A percentile compares a stretch with the other conserved stretches of the same genome.
These are phyloP conservation scores for Drosophila multiciliata DNA, from an alignment of 2,888 invertebrate genomes.

Conservation along the genomic window DNA sequence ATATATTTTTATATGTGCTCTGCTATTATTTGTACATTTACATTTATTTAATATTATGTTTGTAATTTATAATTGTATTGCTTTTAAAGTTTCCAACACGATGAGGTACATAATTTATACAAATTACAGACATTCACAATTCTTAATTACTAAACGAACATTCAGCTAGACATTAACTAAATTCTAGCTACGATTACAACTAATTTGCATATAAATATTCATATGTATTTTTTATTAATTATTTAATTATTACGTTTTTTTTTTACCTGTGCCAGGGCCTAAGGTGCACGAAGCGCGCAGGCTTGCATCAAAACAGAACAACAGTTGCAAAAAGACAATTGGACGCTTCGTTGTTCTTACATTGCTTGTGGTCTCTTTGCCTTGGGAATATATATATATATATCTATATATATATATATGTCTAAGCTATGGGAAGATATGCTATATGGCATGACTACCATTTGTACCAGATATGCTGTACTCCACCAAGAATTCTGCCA, in stretches of 20 bases:
- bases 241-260: neutral
- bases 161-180: constrained; percentile 51
- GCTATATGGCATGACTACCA: constrained; percentile 4
- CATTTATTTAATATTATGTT: constrained; percentile 40
- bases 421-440: neutral
- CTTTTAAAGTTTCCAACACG: constrained; percentile 68
- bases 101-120: constrained; percentile 78
- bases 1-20: constrained; percentile 16
- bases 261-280: constrained; percentile 64
- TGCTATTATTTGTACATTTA: constrained; percentile 66
- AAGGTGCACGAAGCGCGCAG: constrained; percentile 65
- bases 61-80: constrained; percentile 73
- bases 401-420: neutral
- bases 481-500: neutral
- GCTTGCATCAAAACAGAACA: constrained; percentile 85
- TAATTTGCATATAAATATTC: constrained; percentile 8
- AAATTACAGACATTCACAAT: constrained; percentile 33
- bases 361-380: constrained; percentile 84
- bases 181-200: constrained; percentile 35
- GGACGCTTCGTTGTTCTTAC: constrained; percentile 85
- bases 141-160: constrained; percentile 30
- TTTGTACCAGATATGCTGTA: neutral
- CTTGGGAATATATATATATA: no score
- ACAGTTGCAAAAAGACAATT: constrained; percentile 86
- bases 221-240: constrained; percentile 1